Conservation (phyloP, 2,888 invertebrate species). For the Ecliptopera silaceata region DNA sequence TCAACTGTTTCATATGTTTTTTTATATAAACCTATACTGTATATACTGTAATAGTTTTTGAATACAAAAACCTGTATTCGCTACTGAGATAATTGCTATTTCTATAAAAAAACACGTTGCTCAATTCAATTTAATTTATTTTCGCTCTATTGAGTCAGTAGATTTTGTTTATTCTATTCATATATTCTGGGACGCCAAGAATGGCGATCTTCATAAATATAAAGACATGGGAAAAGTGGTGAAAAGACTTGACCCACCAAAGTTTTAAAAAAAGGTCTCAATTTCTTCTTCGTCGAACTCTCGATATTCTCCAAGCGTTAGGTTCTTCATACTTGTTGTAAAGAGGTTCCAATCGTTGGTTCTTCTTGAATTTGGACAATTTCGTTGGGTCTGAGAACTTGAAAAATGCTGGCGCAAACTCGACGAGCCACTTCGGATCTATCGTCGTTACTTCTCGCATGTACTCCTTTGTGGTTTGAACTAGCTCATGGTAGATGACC, state of each 20-base stretch:
- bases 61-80: too few relatives aligned
- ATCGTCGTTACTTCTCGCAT: slow-evolving; percentile 99
- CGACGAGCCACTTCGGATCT: slow-evolving; percentile 99
- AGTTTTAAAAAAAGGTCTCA: slow-evolving; percentile 54
- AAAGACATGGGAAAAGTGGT: background rate
- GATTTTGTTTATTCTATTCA: too few relatives aligned
- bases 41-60: too few relatives aligned
- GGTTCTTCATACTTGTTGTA: slow-evolving; percentile 99
- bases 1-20: too few relatives aligned
- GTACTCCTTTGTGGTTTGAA: slow-evolving; percentile 99
- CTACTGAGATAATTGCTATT: too few relatives aligned
- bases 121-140: background rate
- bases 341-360: slow-evolving; percentile 97
- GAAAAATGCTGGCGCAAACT: slow-evolving; percentile 99
- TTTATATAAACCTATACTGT: too few relatives aligned
- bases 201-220: too few relatives aligned
- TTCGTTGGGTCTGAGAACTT: slow-evolving; percentile 99
- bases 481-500: slow-evolving; percentile 99
- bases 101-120: background rate
- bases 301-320: slow-evolving; percentile 99
- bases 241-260: background rate
- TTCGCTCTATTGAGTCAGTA: background rate
- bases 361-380: slow-evolving; percentile 99
- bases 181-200: too few relatives aligned
- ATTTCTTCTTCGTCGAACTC: slow-evolving; percentile 93